These are phyloP conservation scores for Clostera curtula DNA, from an alignment of 2,888 invertebrate genomes.

Conservation along the genomic window DNA sequence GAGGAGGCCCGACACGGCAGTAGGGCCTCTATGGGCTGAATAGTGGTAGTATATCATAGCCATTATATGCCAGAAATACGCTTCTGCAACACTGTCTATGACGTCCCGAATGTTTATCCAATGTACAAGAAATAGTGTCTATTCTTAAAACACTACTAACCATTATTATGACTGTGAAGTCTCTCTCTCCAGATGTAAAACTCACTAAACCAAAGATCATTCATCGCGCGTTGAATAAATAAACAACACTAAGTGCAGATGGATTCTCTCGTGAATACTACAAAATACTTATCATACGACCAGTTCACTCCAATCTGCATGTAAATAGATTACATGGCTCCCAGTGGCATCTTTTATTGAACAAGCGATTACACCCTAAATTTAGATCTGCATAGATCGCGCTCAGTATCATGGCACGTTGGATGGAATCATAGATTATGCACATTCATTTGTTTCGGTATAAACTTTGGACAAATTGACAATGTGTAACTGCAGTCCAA, in stretches of 20 bases:
- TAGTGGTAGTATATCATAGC: too few relatives aligned
- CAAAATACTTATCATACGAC: too few relatives aligned
- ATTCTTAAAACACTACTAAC: too few relatives aligned
- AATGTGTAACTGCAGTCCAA: conserved; percentile 15
- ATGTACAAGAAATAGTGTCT: too few relatives aligned
- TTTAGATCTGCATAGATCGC: conserved; percentile 53
- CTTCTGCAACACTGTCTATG: too few relatives aligned
- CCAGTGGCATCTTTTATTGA: conserved; percentile 48
- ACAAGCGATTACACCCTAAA: conserved; percentile 52
- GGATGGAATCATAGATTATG: conserved; percentile 55
- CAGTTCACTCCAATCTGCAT: conserved; percentile 27
- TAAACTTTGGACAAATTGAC: conserved; percentile 23
- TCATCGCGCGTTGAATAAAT: conserved; percentile 9
- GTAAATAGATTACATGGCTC: conserved; percentile 38
- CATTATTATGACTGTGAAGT: too few relatives aligned
- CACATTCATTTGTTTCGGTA: conserved; percentile 42
- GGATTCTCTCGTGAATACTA: conserved; percentile 15
- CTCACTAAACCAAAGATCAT: too few relatives aligned
- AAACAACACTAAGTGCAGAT: conserved; percentile 15
- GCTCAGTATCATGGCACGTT: conserved; percentile 31
- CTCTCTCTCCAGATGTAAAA: too few relatives aligned
- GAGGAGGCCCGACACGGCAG: too few relatives aligned
- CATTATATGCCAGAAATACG: too few relatives aligned
- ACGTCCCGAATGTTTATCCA: too few relatives aligned
- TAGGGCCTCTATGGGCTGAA: too few relatives aligned